Base-by-base conservation (phyloP, 2,888 invertebrate species). In the Spisula subtruncata region DNA sequence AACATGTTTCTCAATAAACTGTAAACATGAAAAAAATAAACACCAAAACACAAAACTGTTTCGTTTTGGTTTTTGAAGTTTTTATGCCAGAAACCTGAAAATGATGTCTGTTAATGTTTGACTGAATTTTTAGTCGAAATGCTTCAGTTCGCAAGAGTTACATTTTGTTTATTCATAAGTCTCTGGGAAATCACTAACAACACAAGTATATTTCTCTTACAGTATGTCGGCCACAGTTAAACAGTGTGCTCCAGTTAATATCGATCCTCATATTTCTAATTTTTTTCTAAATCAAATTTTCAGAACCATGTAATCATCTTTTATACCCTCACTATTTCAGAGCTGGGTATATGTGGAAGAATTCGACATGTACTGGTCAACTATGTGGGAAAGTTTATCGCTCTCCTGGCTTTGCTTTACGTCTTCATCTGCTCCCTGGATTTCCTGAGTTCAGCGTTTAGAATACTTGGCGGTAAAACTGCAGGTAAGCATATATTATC, bases 371-470 rank as follows among this genome's bases (percentile, higher is more conserved):
- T 92, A 29, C 25, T 89, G 20, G 81, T 91, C 5, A 79, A 85
- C 35, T 89, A 86, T 35, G 16, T 92, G 0, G 86, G 96, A 95
- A 95, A 96, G 94, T 71, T 94, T 4, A 5, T 94, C 25, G 89
- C 90, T 10, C 94, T 96, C 4, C 48, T 96, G 12, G 88, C 79
- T 0, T 94, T 95, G 5, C 94, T 96, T 12, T 96, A 96, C 88
- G 56, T 95, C 54, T 96, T 96, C 91, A 95, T 96, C 91, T 96
- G 96, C 89, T 95, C 95, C 1, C 93, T 96, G 46, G 96, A 95
- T 90, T 93, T 96, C 56, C 94, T 96, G 87, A 95, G 95, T 90
- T 95, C 95, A 32, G 95, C 96, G 18, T 96, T 96, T 92, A 93
- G 94, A 82, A 94, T 96, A 35, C 92, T 96, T n/a, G 96, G 96